phyloP scores from a whole-genome alignment of 2,797 vertebrate genomes.

The Aulostomus chinensis region DNA sequence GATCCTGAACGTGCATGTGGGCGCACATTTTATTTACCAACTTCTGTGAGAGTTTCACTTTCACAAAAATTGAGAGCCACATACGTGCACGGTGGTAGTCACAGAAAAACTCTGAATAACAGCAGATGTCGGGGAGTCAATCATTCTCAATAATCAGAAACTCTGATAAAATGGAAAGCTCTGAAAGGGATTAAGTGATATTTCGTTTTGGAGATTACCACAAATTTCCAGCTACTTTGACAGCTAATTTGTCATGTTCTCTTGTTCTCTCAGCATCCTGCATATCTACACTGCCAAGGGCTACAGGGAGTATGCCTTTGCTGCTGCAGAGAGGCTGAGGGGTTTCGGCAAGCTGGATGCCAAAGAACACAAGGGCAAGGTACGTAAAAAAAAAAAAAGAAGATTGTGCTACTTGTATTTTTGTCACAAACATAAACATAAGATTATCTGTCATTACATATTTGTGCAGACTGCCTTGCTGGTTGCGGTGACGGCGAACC shows the following conservation, averaged over 20 bases:
- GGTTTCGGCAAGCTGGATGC: conserved; percentile 81
- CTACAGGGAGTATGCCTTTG: conserved; percentile 83
- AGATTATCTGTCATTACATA: conserved; percentile 4
- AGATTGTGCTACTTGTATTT: background rate
- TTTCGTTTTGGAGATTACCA: conserved; percentile 15
- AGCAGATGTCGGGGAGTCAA: conserved; percentile 40
- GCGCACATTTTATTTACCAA: too few species aligned
- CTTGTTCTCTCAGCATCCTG: conserved; percentile 79
- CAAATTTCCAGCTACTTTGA: conserved; percentile 2
- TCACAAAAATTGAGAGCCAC: conserved; percentile 30
- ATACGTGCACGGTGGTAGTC: conserved; percentile 7
- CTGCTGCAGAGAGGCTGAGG: conserved; percentile 84
- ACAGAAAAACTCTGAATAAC: conserved; percentile 13
- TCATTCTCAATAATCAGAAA: conserved; percentile 13
- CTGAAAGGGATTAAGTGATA: conserved; percentile 10
- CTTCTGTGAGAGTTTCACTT: conserved; percentile 35
- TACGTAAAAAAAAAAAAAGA: conserved; percentile 47
- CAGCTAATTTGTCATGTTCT: conserved; percentile 20
- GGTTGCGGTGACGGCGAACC: conserved; percentile 89
- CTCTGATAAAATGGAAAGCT: too few species aligned
- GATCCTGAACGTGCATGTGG: too few species aligned
- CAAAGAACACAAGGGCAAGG: conserved; percentile 92
- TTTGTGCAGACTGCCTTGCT: conserved; percentile 85
- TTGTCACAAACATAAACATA: background rate
- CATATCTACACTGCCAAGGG: conserved; percentile 90